Percentiles rank a stretch among this genome's conserved stretches.
phyloP scores from a whole-genome alignment of 2,888 invertebrate species.

The Corbicula japonica region DNA sequence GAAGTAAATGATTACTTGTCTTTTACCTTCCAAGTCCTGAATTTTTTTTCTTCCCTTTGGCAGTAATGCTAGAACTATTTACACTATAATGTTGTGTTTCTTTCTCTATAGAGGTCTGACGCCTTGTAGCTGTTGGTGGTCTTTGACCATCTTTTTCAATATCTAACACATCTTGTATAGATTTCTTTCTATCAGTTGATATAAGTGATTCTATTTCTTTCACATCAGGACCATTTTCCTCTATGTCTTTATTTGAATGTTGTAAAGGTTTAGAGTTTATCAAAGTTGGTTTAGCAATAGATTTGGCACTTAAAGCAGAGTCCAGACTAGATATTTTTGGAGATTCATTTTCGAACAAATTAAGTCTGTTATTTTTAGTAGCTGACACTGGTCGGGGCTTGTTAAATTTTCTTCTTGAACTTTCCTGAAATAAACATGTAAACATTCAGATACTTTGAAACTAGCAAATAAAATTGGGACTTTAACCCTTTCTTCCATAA shows the following conservation, averaged over 20 bases:
- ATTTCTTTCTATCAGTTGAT: conserved; percentile 54
- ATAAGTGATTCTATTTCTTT: conserved; percentile 65
- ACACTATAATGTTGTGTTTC: conserved; percentile 71
- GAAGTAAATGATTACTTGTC: too few relatives aligned
- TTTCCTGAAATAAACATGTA: conserved; percentile 56
- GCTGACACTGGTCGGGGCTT: conserved; percentile 70
- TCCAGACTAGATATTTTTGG: conserved; percentile 58
- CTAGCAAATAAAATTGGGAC: too few relatives aligned
- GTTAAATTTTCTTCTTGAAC: conserved; percentile 68
- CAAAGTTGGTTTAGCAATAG: conserved; percentile 39
- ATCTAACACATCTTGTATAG: conserved; percentile 72
- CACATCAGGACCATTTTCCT: conserved; percentile 40
- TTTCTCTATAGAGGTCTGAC: conserved; percentile 65
- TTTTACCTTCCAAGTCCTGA: conserved; percentile 43
- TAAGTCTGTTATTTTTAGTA: conserved; percentile 64
- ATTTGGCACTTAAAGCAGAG: conserved; percentile 37
- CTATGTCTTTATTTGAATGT: conserved; percentile 8
- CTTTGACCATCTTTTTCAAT: conserved; percentile 54
- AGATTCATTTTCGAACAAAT: conserved; percentile 62
- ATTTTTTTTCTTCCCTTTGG: conserved; percentile 34
- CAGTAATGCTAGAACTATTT: conserved; percentile 73
- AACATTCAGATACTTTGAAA: conserved; percentile 6
- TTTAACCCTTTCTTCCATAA: neutral
- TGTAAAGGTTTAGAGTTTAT: conserved; percentile 53
- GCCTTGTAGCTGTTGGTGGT: conserved; percentile 37